phyloP scores from a whole-genome alignment of 2,888 invertebrate species.

The Drosophila flavopinicola region DNA sequence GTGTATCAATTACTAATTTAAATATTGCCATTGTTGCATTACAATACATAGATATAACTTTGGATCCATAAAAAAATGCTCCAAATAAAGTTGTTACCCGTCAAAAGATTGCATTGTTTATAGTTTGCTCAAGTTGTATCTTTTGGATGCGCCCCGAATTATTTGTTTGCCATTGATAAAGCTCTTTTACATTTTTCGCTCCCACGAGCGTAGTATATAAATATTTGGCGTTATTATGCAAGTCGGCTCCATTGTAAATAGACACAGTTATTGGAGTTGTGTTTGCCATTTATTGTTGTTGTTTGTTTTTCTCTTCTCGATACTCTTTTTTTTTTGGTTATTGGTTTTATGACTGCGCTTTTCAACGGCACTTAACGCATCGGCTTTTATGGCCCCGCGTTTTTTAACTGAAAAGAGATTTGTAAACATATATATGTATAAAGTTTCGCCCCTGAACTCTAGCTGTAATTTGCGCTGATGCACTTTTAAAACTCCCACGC shows the following conservation, averaged over 20 bases:
- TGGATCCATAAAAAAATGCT: no score
- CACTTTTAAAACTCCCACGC: background rate
- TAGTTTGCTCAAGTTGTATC: background rate
- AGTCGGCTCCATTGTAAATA: conserved; percentile 28
- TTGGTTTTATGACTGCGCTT: conserved; percentile 53
- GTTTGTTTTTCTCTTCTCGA: conserved; percentile 8
- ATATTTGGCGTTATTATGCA: conserved; percentile 39
- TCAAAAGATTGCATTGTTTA: background rate
- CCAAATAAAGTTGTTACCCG: background rate
- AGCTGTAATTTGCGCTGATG: background rate
- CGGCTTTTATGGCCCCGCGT: conserved; percentile 19
- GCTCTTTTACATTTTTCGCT: conserved; percentile 26
- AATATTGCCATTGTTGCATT: no score
- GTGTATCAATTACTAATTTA: no score
- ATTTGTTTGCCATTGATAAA: conserved; percentile 18
- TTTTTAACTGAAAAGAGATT: conserved; percentile 12
- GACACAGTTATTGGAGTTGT: conserved; percentile 5
- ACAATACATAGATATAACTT: no score
- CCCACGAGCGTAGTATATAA: conserved; percentile 37
- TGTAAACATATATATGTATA: no score
- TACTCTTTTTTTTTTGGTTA: conserved; percentile 11
- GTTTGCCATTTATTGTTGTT: conserved; percentile 36
- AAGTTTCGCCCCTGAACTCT: conserved; percentile 7
- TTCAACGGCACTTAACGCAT: conserved; percentile 28
- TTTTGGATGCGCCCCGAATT: background rate